Evolutionary conservation across 2,113 vertebrate genomes (phyloP).

Genomic region (Cyprichromis sp.): DNA sequence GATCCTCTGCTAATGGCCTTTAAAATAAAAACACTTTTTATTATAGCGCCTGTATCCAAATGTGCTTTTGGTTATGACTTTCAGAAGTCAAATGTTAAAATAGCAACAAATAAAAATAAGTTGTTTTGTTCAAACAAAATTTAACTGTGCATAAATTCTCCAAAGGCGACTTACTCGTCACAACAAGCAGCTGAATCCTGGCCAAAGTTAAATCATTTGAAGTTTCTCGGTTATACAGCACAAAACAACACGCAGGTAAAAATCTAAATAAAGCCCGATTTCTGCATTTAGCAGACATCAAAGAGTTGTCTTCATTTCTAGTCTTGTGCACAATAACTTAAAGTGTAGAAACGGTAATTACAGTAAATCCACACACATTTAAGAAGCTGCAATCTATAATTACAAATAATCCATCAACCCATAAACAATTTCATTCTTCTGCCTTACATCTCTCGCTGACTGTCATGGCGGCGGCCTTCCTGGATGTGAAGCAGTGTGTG

Average conservation of each 20-base stretch:
- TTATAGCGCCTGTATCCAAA: background rate
- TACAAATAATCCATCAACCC: background rate
- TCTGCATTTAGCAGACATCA: background rate
- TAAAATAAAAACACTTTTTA: background rate
- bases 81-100: background rate
- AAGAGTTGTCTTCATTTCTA: background rate
- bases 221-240: background rate
- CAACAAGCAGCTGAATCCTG: background rate
- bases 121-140: background rate
- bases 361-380: background rate
- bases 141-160: background rate
- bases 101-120: background rate
- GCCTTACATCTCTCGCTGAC: background rate
- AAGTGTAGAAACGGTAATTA: background rate
- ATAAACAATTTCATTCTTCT: background rate
- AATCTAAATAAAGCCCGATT: accelerated
- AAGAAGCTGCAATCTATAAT: background rate
- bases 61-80: background rate
- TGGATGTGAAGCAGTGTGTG: background rate
- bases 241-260: background rate
- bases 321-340: background rate
- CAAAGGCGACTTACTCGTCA: accelerated
- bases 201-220: background rate
- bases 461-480: too few relatives aligned
- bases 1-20: background rate